Conservation (phyloP, 2,888 invertebrate species). For the Horisme vitalbata region DNA sequence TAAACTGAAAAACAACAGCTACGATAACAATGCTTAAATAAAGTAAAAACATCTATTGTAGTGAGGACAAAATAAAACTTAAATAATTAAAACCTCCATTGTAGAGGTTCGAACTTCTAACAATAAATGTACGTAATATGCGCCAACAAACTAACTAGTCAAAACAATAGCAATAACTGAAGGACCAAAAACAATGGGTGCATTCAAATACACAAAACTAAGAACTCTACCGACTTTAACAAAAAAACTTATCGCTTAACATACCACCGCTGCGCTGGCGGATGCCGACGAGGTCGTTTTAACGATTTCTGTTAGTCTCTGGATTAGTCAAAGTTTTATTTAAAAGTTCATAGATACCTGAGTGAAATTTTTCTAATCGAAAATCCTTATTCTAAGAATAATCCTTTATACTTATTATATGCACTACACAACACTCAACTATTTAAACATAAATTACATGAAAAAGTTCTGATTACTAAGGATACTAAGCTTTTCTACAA, state of each 20-base stretch:
- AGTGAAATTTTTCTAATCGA: constrained; percentile 31
- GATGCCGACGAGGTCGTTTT: constrained; percentile 47
- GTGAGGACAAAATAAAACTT: constrained; percentile 25
- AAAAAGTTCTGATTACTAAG: constrained; percentile 19
- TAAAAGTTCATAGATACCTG: constrained; percentile 37
- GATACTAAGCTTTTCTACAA: constrained; percentile 14
- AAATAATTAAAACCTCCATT: constrained; percentile 41
- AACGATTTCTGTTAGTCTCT: constrained; percentile 36
- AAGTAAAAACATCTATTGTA: constrained; percentile 18
- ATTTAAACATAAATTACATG: constrained; percentile 34
- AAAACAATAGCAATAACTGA: constrained; percentile 51
- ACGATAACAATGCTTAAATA: constrained; percentile 16
- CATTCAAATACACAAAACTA: constrained; percentile 64
- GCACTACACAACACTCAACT: constrained; percentile 34
- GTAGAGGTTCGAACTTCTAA: constrained; percentile 38
- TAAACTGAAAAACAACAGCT: constrained; percentile 9
- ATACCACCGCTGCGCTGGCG: constrained; percentile 53
- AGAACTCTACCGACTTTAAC: constrained; percentile 53
- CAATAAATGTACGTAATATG: constrained; percentile 49
- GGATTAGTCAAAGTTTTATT: constrained; percentile 46
- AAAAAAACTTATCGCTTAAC: constrained; percentile 61
- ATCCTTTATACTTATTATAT: constrained; percentile 44
- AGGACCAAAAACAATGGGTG: constrained; percentile 57
- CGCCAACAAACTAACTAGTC: constrained; percentile 44
- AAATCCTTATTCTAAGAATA: constrained; percentile 43